Percentiles rank a stretch among this genome's conserved stretches.
Conservation (phyloP, 2,113 vertebrate genomes). For the Opisthocomus hoazin region DNA sequence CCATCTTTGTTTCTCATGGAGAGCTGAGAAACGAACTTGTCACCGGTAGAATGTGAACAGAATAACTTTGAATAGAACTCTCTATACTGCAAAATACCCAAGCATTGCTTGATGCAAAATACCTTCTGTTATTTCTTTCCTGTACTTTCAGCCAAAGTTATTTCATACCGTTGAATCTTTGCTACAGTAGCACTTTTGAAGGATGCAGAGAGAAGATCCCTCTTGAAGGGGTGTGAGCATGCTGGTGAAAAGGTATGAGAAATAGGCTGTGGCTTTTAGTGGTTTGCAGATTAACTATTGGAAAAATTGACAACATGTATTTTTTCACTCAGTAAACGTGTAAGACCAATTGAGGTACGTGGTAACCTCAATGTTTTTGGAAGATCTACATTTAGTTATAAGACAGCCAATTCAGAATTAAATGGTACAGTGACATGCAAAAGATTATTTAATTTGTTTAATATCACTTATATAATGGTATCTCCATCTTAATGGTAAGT, state of each 20-base stretch:
- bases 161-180: constrained; percentile 4
- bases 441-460: neutral
- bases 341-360: neutral
- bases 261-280: neutral
- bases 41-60: neutral
- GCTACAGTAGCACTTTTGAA: neutral
- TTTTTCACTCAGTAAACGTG: neutral
- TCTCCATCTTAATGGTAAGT: neutral
- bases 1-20: neutral
- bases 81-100: neutral
- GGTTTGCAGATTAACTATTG: neutral
- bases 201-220: neutral
- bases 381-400: neutral
- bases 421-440: neutral
- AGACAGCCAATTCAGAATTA: neutral
- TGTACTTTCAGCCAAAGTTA: neutral
- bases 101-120: neutral
- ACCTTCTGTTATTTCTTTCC: neutral
- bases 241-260: neutral
- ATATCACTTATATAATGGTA: neutral
- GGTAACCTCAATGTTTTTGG: neutral
- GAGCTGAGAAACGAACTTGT: neutral
- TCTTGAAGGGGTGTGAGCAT: neutral
- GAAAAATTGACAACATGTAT: neutral
- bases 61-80: neutral